phyloP scores from a whole-genome alignment of 2,888 invertebrate species.

The Coenonympha glycerion region DNA sequence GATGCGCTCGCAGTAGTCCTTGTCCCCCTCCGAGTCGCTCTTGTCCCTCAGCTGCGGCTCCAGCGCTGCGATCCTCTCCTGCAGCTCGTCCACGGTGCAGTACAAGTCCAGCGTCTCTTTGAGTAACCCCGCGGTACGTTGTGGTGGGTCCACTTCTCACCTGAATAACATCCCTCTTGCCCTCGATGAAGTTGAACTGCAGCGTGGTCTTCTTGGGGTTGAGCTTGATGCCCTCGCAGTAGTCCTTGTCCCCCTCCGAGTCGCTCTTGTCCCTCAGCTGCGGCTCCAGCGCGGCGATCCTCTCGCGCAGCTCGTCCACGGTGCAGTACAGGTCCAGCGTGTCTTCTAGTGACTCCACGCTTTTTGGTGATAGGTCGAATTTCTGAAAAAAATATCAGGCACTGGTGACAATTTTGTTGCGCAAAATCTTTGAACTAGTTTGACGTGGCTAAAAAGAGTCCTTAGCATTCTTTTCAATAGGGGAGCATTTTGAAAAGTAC shows the following conservation, averaged over 20 bases:
- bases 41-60: constrained; percentile 61
- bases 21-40: constrained; percentile 39
- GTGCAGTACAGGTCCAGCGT: constrained; percentile 80
- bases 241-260: constrained; percentile 41
- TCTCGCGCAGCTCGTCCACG: constrained; percentile 78
- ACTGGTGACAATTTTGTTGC: neutral
- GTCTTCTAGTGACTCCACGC: constrained; percentile 72
- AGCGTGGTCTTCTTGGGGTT: constrained; percentile 62
- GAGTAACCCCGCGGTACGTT: constrained; percentile 67
- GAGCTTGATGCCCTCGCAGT: constrained; percentile 46
- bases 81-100: constrained; percentile 80
- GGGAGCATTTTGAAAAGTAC: too few relatives aligned
- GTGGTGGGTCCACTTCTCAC: too few relatives aligned
- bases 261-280: constrained; percentile 53
- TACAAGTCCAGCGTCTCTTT: constrained; percentile 79
- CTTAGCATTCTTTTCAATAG: too few relatives aligned
- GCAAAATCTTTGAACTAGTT: too few relatives aligned
- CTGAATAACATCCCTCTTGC: constrained; percentile 66
- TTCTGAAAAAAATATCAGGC: constrained; percentile 46
- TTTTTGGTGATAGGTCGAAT: constrained; percentile 67
- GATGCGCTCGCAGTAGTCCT: constrained; percentile 45
- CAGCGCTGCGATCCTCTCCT: constrained; percentile 70
- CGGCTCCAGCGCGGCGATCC: constrained; percentile 66
- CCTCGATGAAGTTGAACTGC: constrained; percentile 70
- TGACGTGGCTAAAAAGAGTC: too few relatives aligned